These are phyloP conservation scores for Eupithecia tripunctaria DNA, from an alignment of 2,888 invertebrate species.

Conservation along the genomic window DNA sequence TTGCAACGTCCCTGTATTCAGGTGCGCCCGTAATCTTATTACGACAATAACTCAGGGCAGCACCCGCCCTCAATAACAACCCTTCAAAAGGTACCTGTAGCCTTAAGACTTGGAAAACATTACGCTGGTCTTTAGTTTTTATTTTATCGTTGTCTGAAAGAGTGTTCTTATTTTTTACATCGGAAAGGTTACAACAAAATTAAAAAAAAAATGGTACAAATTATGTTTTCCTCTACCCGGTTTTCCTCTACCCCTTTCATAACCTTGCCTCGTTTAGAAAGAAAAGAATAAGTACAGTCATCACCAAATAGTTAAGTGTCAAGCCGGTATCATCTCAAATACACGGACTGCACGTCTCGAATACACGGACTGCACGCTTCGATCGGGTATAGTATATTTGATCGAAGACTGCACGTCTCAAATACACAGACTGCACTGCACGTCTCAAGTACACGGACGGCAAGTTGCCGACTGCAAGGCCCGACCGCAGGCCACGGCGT, in stretches of 20 bases:
- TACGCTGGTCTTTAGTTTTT: constrained; percentile 24
- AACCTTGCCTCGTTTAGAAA: not conserved
- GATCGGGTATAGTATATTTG: too few relatives aligned
- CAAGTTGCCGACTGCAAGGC: too few relatives aligned
- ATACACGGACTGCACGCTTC: too few relatives aligned
- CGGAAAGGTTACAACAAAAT: not conserved
- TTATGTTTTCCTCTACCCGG: not conserved
- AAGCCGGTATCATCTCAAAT: too few relatives aligned
- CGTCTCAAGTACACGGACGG: too few relatives aligned
- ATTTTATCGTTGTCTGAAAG: constrained; percentile 21
- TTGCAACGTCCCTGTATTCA: constrained; percentile 10
- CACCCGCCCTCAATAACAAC: constrained; percentile 31
- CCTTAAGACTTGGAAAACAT: constrained; percentile 20
- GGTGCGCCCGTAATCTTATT: constrained; percentile 38
- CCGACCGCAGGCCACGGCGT: too few relatives aligned
- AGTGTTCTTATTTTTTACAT: not conserved
- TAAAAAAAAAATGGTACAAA: not conserved
- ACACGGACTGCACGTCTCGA: too few relatives aligned
- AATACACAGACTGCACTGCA: too few relatives aligned
- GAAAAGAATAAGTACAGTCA: too few relatives aligned
- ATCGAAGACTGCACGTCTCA: too few relatives aligned
- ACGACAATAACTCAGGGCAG: constrained; percentile 32
- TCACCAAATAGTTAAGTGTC: not conserved
- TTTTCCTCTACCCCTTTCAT: not conserved
- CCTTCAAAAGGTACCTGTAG: constrained; percentile 23